These are phyloP conservation scores for Lutjanus campechanus DNA, from an alignment of 2,797 vertebrate species.

Conservation along the genomic window DNA sequence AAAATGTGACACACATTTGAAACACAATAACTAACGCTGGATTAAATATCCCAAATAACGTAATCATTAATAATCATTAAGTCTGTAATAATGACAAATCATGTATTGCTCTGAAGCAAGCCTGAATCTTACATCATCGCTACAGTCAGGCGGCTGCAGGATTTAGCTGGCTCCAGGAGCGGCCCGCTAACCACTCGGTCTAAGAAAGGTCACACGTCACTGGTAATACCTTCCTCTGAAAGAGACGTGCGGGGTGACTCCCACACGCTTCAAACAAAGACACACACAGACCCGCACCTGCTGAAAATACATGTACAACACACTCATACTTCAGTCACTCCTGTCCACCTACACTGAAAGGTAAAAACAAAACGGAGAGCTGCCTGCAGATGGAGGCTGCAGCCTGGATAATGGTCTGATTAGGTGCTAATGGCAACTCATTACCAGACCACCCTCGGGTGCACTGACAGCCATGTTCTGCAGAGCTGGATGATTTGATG, in stretches of 20 bases:
- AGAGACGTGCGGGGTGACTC: slow-evolving; percentile 40
- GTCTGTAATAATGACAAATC: slow-evolving; percentile 2
- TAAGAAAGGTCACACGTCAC: slow-evolving; percentile 73
- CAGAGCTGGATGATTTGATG: slow-evolving; percentile 38
- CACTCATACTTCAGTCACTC: slow-evolving; percentile 23
- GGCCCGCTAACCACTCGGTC: slow-evolving; percentile 18
- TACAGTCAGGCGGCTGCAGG: slow-evolving; percentile 37
- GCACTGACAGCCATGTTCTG: slow-evolving; percentile 38
- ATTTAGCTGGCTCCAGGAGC: slow-evolving; percentile 23
- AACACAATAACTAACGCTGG: background rate
- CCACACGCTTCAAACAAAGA: slow-evolving; percentile 32
- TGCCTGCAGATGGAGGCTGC: slow-evolving; percentile 35
- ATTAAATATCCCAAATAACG: slow-evolving; percentile 3
- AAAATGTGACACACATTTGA: slow-evolving; percentile 14
- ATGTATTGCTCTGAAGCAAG: slow-evolving; percentile 17
- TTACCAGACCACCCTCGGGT: slow-evolving; percentile 61
- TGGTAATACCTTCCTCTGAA: slow-evolving; percentile 43
- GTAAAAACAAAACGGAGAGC: slow-evolving; percentile 37
- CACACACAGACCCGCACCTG: slow-evolving; percentile 25
- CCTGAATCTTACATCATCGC: slow-evolving; percentile 34
- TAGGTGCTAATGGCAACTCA: slow-evolving; percentile 68
- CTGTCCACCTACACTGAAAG: slow-evolving; percentile 57
- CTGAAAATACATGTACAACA: slow-evolving; percentile 13
- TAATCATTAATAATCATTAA: background rate
- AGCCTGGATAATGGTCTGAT: slow-evolving; percentile 67